Evolutionary conservation across 2,797 vertebrate genomes (phyloP).

Genomic region (Sylvia borin): DNA sequence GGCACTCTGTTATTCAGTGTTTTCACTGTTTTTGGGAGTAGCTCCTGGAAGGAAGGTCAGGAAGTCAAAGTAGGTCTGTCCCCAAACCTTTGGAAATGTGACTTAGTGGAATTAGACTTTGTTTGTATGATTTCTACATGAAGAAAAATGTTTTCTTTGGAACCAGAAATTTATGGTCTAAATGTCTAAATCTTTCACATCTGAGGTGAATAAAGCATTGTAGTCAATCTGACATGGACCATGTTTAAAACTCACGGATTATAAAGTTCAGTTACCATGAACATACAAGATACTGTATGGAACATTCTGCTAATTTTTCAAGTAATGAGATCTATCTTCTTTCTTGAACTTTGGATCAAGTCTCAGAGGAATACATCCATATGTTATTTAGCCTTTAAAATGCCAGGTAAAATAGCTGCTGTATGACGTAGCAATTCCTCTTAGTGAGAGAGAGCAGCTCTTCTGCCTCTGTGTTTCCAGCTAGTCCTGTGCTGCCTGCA

Average conservation of each 20-base stretch:
- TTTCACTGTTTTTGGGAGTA: slow-evolving; percentile 19
- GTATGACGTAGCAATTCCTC: background rate
- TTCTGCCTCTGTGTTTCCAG: background rate
- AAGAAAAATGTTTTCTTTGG: background rate
- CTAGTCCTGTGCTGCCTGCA: background rate
- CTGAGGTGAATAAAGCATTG: background rate
- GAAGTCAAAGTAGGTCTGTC: background rate
- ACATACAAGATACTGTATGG: background rate
- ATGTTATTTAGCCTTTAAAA: background rate
- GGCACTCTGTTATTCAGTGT: background rate
- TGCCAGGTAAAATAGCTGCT: background rate
- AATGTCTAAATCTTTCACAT: background rate
- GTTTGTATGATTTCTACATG: background rate
- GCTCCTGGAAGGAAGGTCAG: background rate
- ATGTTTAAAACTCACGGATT: background rate
- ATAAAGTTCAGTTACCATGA: background rate
- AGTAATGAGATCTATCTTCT: background rate
- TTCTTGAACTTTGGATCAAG: background rate
- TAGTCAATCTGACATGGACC: background rate
- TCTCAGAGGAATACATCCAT: background rate
- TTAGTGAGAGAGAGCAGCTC: background rate
- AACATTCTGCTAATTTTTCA: background rate
- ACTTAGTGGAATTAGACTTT: background rate
- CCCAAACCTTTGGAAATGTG: background rate
- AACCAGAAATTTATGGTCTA: background rate